Evolutionary conservation across 2,797 vertebrate genomes (phyloP).

Genomic region (Anolis apletophallus): DNA sequence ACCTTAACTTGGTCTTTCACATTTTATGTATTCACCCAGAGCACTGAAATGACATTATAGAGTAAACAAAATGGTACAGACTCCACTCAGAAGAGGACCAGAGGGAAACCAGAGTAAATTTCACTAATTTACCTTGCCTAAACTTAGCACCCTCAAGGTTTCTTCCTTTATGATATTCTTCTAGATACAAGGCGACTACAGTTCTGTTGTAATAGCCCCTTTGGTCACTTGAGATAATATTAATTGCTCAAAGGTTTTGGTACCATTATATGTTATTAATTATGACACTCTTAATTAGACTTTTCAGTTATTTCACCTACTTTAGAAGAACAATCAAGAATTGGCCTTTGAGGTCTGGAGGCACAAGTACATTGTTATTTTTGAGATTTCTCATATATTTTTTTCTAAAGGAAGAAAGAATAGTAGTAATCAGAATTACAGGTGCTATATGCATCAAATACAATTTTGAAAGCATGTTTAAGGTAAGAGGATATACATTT

Average conservation of each 20-base stretch:
- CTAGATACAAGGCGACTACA: slow-evolving; percentile 30
- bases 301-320: slow-evolving; percentile 42
- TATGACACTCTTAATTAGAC: slow-evolving; percentile 38
- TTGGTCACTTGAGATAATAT: slow-evolving; percentile 35
- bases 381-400: background rate
- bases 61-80: background rate
- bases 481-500: background rate
- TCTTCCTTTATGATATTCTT: slow-evolving; percentile 19
- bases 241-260: slow-evolving; percentile 44
- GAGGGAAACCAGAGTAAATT: slow-evolving; percentile 19
- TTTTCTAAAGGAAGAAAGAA: background rate
- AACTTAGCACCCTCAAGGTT: slow-evolving; percentile 24
- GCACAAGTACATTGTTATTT: slow-evolving; percentile 9
- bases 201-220: slow-evolving; percentile 21
- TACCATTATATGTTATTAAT: slow-evolving; percentile 39
- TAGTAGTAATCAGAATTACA: background rate
- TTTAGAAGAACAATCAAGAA: background rate
- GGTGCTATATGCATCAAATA: background rate
- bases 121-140: slow-evolving; percentile 31
- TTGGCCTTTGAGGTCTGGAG: slow-evolving; percentile 16
- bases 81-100: background rate
- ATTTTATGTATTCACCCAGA: background rate
- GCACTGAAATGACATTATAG: background rate
- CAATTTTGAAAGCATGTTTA: background rate
- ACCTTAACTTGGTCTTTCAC: accelerated